Base-by-base conservation (phyloP, 35 echinoderm and acorn worm species). In the Amphiura filiformis region DNA sequence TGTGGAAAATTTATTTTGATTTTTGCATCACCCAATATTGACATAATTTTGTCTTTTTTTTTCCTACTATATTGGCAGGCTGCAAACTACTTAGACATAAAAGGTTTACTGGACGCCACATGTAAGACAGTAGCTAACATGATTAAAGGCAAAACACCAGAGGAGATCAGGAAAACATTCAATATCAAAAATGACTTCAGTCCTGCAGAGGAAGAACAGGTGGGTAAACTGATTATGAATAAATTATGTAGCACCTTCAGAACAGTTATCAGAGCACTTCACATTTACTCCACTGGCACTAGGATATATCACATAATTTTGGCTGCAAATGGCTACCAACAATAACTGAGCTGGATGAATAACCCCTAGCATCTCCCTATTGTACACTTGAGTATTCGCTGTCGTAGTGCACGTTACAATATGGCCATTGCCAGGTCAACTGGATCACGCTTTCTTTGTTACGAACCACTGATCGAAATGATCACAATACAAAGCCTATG, bases 41-140 rank as follows among this genome's bases (percentile, higher is more conserved):
- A n/a, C n/a, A n/a, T n/a, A n/a, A n/a, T n/a, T n/a, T n/a, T n/a
- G n/a, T n/a, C n/a, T n/a, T n/a, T n/a, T n/a, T n/a, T n/a, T n/a
- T n/a, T n/a, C n/a, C n/a, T n/a, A n/a, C n/a, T 39, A 75, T 90
- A 30, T 84, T 34, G 76, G 15, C 83, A 98, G 96, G 96, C 96
- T 78, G 96, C 96, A 76, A 98, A 98, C 38, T 98, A 98, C 56
- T 81, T 98, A 56, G 96, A 98, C 34, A 98, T 98, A 82, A 98
- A 98, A 41, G 96, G 96, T 26, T 86, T 98, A 32, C 77, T 98
- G 33, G 96, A 98, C 40, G 56, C 92, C 26, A 94, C 96, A 35
- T 98, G 96, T 80, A 98, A 98, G 86, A 98, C 96, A 13, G 96
- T 98, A 36, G 96, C 96, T n/a, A 98, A 98, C 87, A 98, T 98